These are phyloP conservation scores for Oscheius sp. DNA, from an alignment of 2,888 invertebrate genomes.

Conservation along the genomic window DNA sequence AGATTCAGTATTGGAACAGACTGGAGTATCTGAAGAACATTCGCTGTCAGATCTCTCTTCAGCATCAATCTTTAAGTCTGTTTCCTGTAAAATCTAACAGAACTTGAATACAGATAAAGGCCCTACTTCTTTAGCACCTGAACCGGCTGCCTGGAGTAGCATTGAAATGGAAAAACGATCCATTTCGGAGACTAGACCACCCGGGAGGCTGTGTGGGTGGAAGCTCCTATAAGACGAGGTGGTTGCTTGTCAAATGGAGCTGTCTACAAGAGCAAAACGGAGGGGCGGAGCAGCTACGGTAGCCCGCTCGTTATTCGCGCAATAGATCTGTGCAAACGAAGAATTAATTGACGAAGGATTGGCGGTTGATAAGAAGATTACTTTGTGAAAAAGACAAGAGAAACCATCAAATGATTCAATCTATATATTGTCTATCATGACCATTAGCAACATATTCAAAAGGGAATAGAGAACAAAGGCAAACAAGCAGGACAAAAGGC, in stretches of 20 bases:
- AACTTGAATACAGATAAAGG: not conserved
- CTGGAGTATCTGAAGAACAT: constrained; percentile 20
- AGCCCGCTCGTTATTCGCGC: constrained; percentile 29
- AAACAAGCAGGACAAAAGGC: too few relatives aligned
- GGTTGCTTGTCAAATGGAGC: constrained; percentile 31
- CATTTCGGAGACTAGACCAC: constrained; percentile 1
- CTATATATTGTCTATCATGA: too few relatives aligned
- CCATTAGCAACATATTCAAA: too few relatives aligned
- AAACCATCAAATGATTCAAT: not conserved
- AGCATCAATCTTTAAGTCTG: not conserved
- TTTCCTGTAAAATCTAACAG: not conserved
- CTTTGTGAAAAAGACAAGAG: not conserved
- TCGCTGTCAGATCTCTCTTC: constrained; percentile 9
- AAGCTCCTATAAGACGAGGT: constrained; percentile 12
- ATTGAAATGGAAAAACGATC: constrained; percentile 26
- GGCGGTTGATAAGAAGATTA: not conserved
- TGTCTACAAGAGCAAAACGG: constrained; percentile 26
- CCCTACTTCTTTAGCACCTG: constrained; percentile 10
- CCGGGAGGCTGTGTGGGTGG: not conserved
- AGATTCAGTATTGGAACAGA: constrained; percentile 19
- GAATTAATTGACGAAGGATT: constrained; percentile 14
- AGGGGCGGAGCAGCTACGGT: constrained; percentile 28
- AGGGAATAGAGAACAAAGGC: too few relatives aligned
- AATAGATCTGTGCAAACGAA: constrained; percentile 22
- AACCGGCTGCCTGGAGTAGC: constrained; percentile 13